A percentile compares a stretch with the other conserved stretches of the same genome.
Conservation (phyloP, 2,113 vertebrate species). For the Scolopax mira region DNA sequence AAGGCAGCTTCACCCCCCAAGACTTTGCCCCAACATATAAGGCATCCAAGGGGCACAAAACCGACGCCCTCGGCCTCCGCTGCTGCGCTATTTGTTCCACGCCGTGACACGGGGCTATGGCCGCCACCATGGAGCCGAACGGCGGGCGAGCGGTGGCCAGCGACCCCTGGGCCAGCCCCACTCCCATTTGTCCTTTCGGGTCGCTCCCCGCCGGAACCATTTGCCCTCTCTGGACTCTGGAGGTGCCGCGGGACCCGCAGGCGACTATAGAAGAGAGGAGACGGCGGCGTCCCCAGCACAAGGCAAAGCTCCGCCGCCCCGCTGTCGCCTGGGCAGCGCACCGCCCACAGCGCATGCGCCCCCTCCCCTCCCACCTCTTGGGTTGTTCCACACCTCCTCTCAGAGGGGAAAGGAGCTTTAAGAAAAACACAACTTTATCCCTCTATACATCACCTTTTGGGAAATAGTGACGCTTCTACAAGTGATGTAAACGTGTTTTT, state of each 20-base stretch:
- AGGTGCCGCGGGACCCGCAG: rapidly evolving
- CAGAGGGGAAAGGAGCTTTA: not conserved
- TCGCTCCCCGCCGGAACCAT: rapidly evolving
- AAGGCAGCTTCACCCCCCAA: not conserved
- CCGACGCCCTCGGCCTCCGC: rapidly evolving
- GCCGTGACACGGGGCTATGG: rapidly evolving
- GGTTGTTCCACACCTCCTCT: not conserved
- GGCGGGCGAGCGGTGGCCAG: too few relatives aligned
- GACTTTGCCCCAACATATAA: too few relatives aligned
- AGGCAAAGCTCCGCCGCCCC: rapidly evolving
- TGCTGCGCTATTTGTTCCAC: too few relatives aligned
- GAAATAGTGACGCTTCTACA: rapidly evolving
- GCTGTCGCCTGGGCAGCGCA: rapidly evolving
- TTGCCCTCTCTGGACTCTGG: rapidly evolving
- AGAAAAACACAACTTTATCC: rapidly evolving
- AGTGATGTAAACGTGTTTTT: rapidly evolving
- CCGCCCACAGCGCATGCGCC: not conserved
- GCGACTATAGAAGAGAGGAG: rapidly evolving
- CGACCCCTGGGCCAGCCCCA: rapidly evolving
- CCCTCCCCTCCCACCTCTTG: not conserved
- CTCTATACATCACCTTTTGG: rapidly evolving
- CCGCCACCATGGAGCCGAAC: rapidly evolving
- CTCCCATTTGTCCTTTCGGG: rapidly evolving
- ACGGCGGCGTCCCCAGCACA: rapidly evolving
- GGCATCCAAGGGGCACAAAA: not conserved